phyloP scores from a whole-genome alignment of 2,797 vertebrate species.

The Chrysocyon brachyurus region DNA sequence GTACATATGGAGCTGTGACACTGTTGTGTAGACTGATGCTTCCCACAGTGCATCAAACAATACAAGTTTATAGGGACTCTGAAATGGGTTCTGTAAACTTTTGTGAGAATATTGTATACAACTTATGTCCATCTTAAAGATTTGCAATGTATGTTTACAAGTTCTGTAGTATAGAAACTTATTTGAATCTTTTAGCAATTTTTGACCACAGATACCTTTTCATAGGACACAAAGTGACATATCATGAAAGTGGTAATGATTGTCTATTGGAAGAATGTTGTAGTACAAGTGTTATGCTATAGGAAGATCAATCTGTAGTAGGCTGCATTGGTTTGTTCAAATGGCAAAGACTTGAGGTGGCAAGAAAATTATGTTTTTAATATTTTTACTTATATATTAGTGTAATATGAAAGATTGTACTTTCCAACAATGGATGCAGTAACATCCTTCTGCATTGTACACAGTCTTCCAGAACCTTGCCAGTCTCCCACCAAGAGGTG shows the following conservation, averaged over 20 bases:
- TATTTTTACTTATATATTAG: not conserved
- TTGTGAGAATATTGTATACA: not conserved
- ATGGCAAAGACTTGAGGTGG: not conserved
- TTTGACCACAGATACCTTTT: not conserved
- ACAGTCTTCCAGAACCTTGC: not conserved
- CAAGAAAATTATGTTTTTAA: constrained; percentile 16
- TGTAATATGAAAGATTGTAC: not conserved
- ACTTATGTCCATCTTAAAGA: not conserved
- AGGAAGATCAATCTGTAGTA: not conserved
- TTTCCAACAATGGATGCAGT: not conserved
- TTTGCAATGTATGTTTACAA: not conserved
- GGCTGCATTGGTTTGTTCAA: not conserved
- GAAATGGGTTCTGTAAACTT: not conserved
- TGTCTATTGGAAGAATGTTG: not conserved
- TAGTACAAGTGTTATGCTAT: not conserved
- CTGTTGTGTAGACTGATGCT: not conserved
- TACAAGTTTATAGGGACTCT: not conserved
- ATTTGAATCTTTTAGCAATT: not conserved
- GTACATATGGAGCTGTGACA: not conserved
- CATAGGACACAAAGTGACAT: not conserved
- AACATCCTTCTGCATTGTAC: not conserved
- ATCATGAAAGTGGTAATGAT: not conserved
- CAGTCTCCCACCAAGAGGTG: not conserved
- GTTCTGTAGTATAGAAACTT: not conserved
- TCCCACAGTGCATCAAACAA: not conserved